Conservation (phyloP, 2,888 invertebrate genomes). For the Cacoxenus indagator region DNA sequence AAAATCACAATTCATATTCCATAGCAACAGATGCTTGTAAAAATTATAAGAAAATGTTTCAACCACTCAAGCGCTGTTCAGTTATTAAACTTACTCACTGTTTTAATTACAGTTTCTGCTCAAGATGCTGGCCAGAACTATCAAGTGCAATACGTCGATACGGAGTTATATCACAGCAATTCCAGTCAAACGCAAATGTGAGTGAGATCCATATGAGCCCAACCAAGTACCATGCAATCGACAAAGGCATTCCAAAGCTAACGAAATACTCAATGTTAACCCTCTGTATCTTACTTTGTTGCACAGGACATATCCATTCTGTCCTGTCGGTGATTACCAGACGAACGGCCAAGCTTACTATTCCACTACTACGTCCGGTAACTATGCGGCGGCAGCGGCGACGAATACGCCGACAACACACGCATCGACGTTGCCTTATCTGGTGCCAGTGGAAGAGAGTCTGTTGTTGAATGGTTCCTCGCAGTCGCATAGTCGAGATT, state of each 20-base stretch:
- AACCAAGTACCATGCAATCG: too few species aligned
- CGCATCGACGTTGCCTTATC: slow-evolving; percentile 73
- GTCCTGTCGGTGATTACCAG: slow-evolving; percentile 78
- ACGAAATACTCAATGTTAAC: slow-evolving; percentile 7
- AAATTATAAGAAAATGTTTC: too few species aligned
- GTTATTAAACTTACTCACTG: too few species aligned
- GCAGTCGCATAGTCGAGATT: slow-evolving; percentile 74
- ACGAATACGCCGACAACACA: slow-evolving; percentile 67
- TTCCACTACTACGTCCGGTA: slow-evolving; percentile 72
- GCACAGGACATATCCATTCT: slow-evolving; percentile 85
- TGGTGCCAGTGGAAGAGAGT: slow-evolving; percentile 80
- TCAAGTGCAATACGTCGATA: slow-evolving; percentile 83
- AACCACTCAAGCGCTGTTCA: too few species aligned
- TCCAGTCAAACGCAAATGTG: slow-evolving; percentile 75
- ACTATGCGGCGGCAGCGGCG: slow-evolving; percentile 73
- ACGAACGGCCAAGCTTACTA: slow-evolving; percentile 76
- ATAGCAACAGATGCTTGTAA: too few species aligned
- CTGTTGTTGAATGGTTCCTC: slow-evolving; percentile 74
- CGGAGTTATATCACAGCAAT: slow-evolving; percentile 77
- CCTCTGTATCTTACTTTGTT: slow-evolving; percentile 4
- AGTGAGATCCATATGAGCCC: slow-evolving; percentile 39
- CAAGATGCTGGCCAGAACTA: slow-evolving; percentile 72
- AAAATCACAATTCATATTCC: too few species aligned
- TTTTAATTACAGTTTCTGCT: slow-evolving; percentile 63
- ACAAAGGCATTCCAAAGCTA: neutral